Conservation (phyloP, 64 coral and sea anemone species). For the Montipora efflorescens region DNA sequence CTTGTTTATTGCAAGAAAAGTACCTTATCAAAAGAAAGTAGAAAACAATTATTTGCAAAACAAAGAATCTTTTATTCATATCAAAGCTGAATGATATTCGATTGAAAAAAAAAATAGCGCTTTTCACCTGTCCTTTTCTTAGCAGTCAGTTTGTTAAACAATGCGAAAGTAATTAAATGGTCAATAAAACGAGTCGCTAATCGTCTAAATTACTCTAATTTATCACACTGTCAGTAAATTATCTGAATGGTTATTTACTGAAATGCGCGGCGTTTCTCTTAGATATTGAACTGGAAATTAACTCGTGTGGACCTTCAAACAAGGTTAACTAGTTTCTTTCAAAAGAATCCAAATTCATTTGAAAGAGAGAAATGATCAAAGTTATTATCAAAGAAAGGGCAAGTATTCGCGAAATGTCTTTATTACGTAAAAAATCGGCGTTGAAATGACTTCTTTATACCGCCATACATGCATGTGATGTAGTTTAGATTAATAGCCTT, state of each 20-base stretch:
- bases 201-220: constrained; percentile 26
- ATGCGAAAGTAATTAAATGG: constrained; percentile 21
- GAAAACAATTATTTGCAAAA: not conserved
- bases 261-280: not conserved
- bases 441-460: too few species aligned
- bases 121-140: constrained; percentile 1
- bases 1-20: constrained; percentile 26
- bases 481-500: too few species aligned
- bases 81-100: constrained; percentile 3
- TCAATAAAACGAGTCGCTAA: constrained; percentile 47
- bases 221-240: constrained; percentile 6
- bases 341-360: too few species aligned
- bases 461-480: too few species aligned
- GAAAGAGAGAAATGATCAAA: too few species aligned
- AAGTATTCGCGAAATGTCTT: too few species aligned
- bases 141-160: constrained; percentile 18
- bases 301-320: too few species aligned
- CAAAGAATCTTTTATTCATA: not conserved
- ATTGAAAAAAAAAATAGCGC: constrained; percentile 13
- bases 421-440: too few species aligned
- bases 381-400: too few species aligned
- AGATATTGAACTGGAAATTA: not conserved
- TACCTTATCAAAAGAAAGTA: constrained; percentile 3
- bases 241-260: not conserved
- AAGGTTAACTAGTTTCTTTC: too few species aligned